Evolutionary conservation across 2,888 invertebrate genomes (phyloP).

Genomic region (Masnerella sp.): DNA sequence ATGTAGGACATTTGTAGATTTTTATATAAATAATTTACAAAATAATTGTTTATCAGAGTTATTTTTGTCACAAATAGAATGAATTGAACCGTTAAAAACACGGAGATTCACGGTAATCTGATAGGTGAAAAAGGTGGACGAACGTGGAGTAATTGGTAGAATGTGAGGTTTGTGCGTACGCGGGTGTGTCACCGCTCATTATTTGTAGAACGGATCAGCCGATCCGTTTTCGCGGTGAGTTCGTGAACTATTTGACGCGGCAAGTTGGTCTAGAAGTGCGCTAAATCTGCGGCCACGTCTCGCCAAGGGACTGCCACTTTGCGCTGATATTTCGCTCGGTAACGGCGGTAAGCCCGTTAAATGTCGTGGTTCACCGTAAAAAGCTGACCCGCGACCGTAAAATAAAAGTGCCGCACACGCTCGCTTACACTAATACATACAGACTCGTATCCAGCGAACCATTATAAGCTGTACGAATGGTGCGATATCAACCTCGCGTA

Average conservation of each 20-base stretch:
- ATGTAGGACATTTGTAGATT: too few species aligned
- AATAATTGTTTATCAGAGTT: too few species aligned
- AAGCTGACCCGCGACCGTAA: conserved; percentile 72
- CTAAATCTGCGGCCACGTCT: conserved; percentile 40
- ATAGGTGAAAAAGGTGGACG: too few species aligned
- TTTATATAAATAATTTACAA: too few species aligned
- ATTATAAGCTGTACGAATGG: conserved; percentile 64
- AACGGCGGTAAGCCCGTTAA: conserved; percentile 74
- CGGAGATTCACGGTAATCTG: too few species aligned
- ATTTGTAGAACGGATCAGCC: conserved; percentile 35
- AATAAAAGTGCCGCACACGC: conserved; percentile 69
- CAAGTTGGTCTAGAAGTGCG: conserved; percentile 31
- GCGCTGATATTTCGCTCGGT: conserved; percentile 66
- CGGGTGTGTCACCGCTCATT: conserved; percentile 34
- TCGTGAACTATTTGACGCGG: conserved; percentile 44
- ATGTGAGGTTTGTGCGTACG: conserved; percentile 1
- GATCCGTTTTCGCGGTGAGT: too few species aligned
- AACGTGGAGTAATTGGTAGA: too few species aligned
- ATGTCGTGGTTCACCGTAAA: conserved; percentile 77
- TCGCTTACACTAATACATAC: neutral
- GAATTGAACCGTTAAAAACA: too few species aligned
- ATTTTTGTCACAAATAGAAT: too few species aligned
- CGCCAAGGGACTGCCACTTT: conserved; percentile 57
- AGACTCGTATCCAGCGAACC: conserved; percentile 62
- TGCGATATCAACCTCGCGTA: conserved; percentile 44